Evolutionary conservation across 2,113 vertebrate genomes (phyloP), one percentile per base, ranked within the genome.

Genomic region (Suncus etruscus): DNA sequence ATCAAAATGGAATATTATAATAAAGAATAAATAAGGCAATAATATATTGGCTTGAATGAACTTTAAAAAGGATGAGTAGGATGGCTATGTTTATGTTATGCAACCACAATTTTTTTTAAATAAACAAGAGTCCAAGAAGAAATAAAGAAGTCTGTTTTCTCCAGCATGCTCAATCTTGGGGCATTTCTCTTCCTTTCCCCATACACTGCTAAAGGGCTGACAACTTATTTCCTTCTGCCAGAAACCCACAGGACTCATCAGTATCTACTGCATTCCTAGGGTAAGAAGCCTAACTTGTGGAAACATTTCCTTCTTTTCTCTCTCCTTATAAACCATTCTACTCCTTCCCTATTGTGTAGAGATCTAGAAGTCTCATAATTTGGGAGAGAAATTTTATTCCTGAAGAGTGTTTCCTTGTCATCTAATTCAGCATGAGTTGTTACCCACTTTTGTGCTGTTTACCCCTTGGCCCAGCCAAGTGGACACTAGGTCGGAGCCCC

Each of bases 1-100:
- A 25, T 63, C 54, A 50, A 70, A 54, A 77, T 77, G 68, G 75
- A 63, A 39, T 75, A 70, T 78, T 69, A 51, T 72, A 79, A 83
- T 51, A 20, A 79, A 63, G 27, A 90, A 68, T 72, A 89, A 89
- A 58, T 63, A 47, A 94, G 4, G 45, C 0, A 8, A 22, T 54
- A 79, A 83, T 29, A 48, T 31, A 87, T 48, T 4, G 82, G 47
- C 22, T 69, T 95, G 39, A 69, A 47, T 51, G 11, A 45, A 50
- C 32, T 83, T 85, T 45, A 32, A 16, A 72, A 93, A 70, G 8
- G 16, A 25, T 86, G 16, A 63, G 12, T 16, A 65, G 61, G 27
- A 51, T 47, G 15, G 39, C 63, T 16, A 72, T 82, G 77, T 76
- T 73, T 63, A 39, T 81, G 63, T 61, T 75, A 8, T 74, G 4